A percentile compares a stretch with the other conserved stretches of the same genome.
Conservation (phyloP, 2,113 vertebrate genomes). For the Nycticorax nycticorax region DNA sequence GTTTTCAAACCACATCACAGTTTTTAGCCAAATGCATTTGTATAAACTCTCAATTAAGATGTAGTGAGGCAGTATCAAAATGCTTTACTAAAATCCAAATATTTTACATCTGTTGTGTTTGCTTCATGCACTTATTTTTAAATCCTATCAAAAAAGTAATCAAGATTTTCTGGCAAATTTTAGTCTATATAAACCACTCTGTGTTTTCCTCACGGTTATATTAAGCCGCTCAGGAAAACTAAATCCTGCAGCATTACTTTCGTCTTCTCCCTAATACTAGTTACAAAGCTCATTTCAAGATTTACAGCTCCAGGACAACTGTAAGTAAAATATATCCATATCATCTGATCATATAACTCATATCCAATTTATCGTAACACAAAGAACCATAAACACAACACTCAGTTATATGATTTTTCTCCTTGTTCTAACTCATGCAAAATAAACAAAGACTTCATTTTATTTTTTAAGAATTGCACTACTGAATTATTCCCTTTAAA, state of each 20-base stretch:
- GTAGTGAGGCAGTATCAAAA: background rate
- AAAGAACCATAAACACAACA: background rate
- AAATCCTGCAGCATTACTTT: background rate
- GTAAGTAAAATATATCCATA: background rate
- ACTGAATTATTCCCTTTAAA: background rate
- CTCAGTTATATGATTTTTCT: background rate
- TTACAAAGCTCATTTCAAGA: background rate
- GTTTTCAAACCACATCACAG: background rate
- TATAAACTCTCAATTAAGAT: background rate
- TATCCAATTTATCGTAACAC: accelerated
- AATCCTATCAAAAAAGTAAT: background rate
- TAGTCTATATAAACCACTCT: background rate
- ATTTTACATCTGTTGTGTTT: background rate
- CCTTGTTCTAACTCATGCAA: background rate
- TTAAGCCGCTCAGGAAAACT: background rate
- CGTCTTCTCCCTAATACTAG: background rate
- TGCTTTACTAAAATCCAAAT: background rate
- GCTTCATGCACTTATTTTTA: background rate
- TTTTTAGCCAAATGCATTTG: background rate
- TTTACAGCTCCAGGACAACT: background rate
- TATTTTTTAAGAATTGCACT: background rate
- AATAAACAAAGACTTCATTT: background rate
- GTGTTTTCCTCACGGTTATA: background rate
- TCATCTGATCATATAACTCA: background rate
- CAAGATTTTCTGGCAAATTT: background rate